Conservation (phyloP, 2,888 invertebrate species). For the Brenthis daphne region DNA sequence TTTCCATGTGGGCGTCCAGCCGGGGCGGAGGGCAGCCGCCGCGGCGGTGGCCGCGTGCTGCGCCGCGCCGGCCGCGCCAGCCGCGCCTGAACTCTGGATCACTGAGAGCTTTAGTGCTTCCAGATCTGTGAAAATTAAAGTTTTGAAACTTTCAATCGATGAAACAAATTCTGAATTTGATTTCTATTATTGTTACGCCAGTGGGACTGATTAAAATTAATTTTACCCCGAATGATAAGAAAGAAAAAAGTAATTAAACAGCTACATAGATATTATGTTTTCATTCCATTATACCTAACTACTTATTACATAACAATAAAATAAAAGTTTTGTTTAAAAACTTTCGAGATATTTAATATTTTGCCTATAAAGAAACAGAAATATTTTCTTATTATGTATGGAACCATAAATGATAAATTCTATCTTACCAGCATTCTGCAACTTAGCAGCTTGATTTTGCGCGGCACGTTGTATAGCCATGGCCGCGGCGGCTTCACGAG, state of each 20-base stretch:
- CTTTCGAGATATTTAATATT: no score
- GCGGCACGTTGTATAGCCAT: slow-evolving; percentile 87
- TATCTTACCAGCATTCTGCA: slow-evolving; percentile 83
- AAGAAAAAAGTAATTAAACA: no score
- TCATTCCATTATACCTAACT: no score
- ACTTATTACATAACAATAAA: no score
- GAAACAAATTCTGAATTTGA: not conserved
- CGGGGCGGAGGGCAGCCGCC: slow-evolving; percentile 78
- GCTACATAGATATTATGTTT: no score
- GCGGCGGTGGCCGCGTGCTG: slow-evolving; percentile 83
- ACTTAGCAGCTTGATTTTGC: slow-evolving; percentile 85
- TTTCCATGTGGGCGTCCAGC: slow-evolving; percentile 51
- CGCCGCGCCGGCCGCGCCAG: slow-evolving; percentile 78
- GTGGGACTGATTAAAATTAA: no score
- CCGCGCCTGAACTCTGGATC: slow-evolving; percentile 82
- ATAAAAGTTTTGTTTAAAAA: no score
- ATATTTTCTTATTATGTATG: no score
- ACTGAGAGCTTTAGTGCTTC: slow-evolving; percentile 84
- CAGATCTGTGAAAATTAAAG: slow-evolving; percentile 61
- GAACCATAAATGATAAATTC: no score
- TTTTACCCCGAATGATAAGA: no score
- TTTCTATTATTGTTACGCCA: not conserved
- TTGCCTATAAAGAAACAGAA: no score
- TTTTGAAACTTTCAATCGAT: not conserved
- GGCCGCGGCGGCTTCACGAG: slow-evolving; percentile 88